Conservation (phyloP, 2,797 vertebrate species). For the Fundulus diaphanus region DNA sequence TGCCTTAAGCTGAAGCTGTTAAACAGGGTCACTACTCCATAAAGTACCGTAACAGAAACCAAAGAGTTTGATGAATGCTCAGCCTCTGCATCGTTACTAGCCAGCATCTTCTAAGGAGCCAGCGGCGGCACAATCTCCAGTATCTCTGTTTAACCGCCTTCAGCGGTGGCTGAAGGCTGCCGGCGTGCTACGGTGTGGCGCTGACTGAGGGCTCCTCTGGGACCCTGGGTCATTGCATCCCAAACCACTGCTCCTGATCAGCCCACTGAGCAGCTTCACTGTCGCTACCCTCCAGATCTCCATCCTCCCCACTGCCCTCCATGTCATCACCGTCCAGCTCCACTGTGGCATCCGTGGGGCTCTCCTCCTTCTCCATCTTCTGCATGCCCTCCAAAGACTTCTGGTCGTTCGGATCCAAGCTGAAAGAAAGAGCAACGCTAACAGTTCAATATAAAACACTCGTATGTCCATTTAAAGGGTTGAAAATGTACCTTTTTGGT, state of each 20-base stretch:
- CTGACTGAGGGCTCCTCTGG: slow-evolving; percentile 11
- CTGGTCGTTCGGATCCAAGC: slow-evolving; percentile 98
- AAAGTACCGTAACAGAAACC: slow-evolving; percentile 5
- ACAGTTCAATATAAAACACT: not conserved
- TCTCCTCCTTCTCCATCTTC: slow-evolving; percentile 99
- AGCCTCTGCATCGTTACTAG: not conserved
- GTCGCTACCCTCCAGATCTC: slow-evolving; percentile 97
- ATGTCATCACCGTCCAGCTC: slow-evolving; percentile 99
- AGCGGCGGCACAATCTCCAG: not conserved
- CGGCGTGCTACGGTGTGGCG: slow-evolving; percentile 8
- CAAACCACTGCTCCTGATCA: slow-evolving; percentile 99
- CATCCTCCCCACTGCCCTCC: slow-evolving; percentile 98
- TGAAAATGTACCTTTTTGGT: too few relatives aligned
- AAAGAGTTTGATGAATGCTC: not conserved
- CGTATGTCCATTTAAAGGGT: not conserved
- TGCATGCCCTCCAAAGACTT: slow-evolving; percentile 99
- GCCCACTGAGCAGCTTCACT: slow-evolving; percentile 98
- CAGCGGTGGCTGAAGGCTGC: slow-evolving; percentile 6
- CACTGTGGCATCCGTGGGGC: slow-evolving; percentile 94
- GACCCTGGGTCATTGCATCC: slow-evolving; percentile 88
- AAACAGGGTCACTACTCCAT: slow-evolving; percentile 8
- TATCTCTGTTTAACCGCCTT: not conserved
- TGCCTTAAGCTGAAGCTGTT: slow-evolving; percentile 5
- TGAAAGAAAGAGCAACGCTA: slow-evolving; percentile 46
- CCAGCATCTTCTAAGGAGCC: not conserved